Percentiles rank a stretch among this genome's conserved stretches.
phyloP scores from a whole-genome alignment of 2,113 vertebrate species.

The Anser brachyrhynchus region DNA sequence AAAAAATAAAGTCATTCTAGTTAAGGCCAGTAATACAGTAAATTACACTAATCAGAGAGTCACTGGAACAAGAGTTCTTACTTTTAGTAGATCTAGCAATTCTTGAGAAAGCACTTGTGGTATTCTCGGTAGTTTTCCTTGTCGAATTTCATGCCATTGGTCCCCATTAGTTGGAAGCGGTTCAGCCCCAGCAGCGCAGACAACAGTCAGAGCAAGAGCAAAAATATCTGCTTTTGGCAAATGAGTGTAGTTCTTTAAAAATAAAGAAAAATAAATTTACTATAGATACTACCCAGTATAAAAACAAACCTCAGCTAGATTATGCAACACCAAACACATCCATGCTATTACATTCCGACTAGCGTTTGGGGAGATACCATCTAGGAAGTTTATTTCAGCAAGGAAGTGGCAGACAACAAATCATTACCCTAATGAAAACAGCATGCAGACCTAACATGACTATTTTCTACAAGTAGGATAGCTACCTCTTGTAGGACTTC shows the following conservation, averaged over 20 bases:
- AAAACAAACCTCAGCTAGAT: background rate
- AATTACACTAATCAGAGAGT: background rate
- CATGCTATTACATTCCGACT: background rate
- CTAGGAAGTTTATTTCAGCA: background rate
- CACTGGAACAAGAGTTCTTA: slow-evolving; percentile 62
- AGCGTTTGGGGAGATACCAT: background rate
- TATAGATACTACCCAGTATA: background rate
- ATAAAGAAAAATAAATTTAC: background rate
- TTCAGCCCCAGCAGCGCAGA: slow-evolving; percentile 91
- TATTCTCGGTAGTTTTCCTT: slow-evolving; percentile 89
- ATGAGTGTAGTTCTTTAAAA: slow-evolving; percentile 87
- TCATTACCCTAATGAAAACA: background rate
- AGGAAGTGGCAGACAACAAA: background rate
- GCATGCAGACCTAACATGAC: background rate
- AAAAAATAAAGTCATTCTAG: background rate
- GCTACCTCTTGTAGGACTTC: slow-evolving; percentile 96
- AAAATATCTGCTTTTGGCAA: slow-evolving; percentile 95
- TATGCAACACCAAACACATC: background rate
- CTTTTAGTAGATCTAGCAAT: slow-evolving; percentile 89
- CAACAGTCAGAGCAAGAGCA: slow-evolving; percentile 90
- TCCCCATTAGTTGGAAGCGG: slow-evolving; percentile 93
- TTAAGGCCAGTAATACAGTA: background rate
- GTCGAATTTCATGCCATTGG: slow-evolving; percentile 95
- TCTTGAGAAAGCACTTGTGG: slow-evolving; percentile 93
- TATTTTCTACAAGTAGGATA: background rate